These are phyloP conservation scores for Idaea biselata DNA, from an alignment of 2,888 invertebrate species.

Conservation along the genomic window DNA sequence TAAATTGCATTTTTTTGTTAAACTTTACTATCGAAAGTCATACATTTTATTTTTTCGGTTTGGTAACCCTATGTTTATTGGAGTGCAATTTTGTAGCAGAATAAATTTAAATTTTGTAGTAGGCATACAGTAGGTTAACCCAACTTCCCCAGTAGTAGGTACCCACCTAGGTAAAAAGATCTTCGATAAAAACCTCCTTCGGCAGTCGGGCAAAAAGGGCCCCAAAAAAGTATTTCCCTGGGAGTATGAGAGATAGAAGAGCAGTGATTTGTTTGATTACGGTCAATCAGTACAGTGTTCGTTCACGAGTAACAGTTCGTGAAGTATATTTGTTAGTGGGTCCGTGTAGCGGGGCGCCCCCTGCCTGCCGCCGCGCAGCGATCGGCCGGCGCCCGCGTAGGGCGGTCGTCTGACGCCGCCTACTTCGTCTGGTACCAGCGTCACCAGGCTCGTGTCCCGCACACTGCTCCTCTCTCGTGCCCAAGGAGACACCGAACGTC, in stretches of 20 bases:
- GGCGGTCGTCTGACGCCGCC: constrained; percentile 78
- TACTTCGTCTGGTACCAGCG: constrained; percentile 79
- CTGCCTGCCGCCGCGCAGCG: constrained; percentile 72
- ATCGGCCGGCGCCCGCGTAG: constrained; percentile 73
- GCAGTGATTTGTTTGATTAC: neutral
- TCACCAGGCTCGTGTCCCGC: constrained; percentile 75
- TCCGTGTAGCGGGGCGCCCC: constrained; percentile 67
- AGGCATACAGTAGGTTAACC: no score
- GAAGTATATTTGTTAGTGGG: constrained; percentile 75
- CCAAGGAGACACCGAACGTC: constrained; percentile 20
- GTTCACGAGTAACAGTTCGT: constrained; percentile 61
- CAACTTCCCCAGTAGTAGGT: no score
- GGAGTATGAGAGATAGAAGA: neutral
- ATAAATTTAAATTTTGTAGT: no score
- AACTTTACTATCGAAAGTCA: no score
- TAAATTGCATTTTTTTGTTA: no score
- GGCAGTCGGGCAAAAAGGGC: no score
- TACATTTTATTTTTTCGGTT: no score
- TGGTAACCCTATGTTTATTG: no score
- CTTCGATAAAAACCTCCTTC: no score
- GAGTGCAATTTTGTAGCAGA: no score
- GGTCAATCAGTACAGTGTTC: constrained; percentile 52
- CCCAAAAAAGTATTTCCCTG: no score
- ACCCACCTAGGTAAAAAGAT: no score
- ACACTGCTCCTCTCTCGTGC: constrained; percentile 56